phyloP scores from a whole-genome alignment of 2,888 invertebrate genomes.

The Lepidonotus clava region DNA sequence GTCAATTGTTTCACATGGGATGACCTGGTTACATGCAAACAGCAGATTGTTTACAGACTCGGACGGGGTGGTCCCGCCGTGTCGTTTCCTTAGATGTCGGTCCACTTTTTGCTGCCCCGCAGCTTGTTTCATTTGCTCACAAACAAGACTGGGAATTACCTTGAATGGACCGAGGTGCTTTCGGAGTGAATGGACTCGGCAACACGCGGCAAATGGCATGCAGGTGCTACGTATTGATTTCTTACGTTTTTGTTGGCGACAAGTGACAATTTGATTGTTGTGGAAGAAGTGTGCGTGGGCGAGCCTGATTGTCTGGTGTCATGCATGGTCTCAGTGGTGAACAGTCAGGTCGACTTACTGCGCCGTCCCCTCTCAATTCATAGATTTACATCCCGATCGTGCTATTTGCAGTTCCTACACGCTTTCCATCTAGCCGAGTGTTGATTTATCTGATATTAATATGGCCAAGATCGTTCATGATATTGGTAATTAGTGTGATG shows the following conservation, averaged over 20 bases:
- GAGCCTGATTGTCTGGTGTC: background rate
- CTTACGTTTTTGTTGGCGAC: background rate
- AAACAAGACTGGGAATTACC: background rate
- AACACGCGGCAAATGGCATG: background rate
- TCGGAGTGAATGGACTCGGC: background rate
- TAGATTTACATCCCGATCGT: too few species aligned
- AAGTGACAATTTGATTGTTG: background rate
- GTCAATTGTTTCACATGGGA: slow-evolving; percentile 17
- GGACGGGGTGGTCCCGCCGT: background rate
- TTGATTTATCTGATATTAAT: too few species aligned
- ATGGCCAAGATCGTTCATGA: too few species aligned
- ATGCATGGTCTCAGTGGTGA: background rate
- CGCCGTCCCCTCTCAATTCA: too few species aligned
- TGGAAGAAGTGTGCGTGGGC: background rate
- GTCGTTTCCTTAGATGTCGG: slow-evolving; percentile 1
- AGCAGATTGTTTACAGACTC: slow-evolving; percentile 10
- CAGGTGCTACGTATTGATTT: background rate
- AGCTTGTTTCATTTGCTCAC: background rate
- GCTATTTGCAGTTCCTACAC: too few species aligned
- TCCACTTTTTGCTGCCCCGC: background rate
- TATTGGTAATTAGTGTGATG: too few species aligned
- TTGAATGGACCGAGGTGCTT: background rate
- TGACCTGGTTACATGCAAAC: slow-evolving; percentile 15
- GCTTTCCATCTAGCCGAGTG: too few species aligned
- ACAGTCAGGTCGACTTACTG: too few species aligned